These are phyloP conservation scores for Rhimphoctona megacephalus DNA, from an alignment of 2,888 invertebrate genomes.

Conservation along the genomic window DNA sequence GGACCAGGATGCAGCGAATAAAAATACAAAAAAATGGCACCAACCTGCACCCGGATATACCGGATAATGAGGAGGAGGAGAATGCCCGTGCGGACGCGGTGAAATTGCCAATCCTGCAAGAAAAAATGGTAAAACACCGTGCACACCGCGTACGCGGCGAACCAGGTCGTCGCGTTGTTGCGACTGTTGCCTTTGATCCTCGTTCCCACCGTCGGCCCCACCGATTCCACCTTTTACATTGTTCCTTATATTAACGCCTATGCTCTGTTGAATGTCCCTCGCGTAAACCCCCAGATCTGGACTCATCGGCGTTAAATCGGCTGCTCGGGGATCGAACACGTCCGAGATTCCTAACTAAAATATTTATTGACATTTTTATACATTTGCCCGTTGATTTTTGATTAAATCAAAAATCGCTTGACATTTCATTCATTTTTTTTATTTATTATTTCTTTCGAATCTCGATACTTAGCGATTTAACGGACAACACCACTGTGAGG, in stretches of 20 bases:
- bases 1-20: neutral
- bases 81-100: constrained; percentile 23
- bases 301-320: constrained; percentile 93
- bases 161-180: constrained; percentile 34
- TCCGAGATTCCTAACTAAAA: constrained; percentile 91
- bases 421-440: no score
- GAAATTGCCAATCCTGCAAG: constrained; percentile 54
- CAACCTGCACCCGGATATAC: constrained; percentile 58
- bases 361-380: constrained; percentile 28
- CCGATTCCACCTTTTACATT: constrained; percentile 87
- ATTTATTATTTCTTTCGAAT: no score
- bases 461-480: no score
- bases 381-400: neutral
- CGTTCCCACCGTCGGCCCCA: constrained; percentile 58
- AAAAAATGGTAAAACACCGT: constrained; percentile 55
- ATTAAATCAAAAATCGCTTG: no score
- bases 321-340: constrained; percentile 92
- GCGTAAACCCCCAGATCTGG: constrained; percentile 91
- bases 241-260: constrained; percentile 93
- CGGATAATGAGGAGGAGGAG: constrained; percentile 41
- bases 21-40: constrained; percentile 2
- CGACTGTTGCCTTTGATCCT: constrained; percentile 16
- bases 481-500: no score
- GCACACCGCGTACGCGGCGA: constrained; percentile 37
- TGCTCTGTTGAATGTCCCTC: constrained; percentile 93